Evolutionary conservation across 2,797 vertebrate species (phyloP).

Genomic region (Allobates femoralis): DNA sequence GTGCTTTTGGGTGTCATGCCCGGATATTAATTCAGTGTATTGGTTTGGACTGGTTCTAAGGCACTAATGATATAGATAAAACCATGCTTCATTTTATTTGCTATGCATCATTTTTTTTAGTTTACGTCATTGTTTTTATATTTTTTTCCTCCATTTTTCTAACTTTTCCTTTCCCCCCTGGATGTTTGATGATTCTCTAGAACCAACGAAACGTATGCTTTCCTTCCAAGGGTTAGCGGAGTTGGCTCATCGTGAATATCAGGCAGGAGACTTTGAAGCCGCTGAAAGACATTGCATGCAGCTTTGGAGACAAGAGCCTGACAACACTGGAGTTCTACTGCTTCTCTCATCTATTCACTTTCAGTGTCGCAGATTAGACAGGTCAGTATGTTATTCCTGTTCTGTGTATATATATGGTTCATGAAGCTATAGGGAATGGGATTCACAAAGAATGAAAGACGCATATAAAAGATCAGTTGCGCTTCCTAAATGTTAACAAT

Average conservation of each 20-base stretch:
- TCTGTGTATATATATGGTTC: neutral
- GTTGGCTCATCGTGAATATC: slow-evolving; percentile 99
- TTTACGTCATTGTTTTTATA: slow-evolving; percentile 73
- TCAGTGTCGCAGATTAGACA: slow-evolving; percentile 98
- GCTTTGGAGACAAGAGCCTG: slow-evolving; percentile 98
- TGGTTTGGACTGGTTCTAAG: neutral
- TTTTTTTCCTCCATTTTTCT: slow-evolving; percentile 88
- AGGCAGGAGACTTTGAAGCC: slow-evolving; percentile 98
- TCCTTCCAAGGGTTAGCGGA: slow-evolving; percentile 99
- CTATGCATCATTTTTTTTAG: slow-evolving; percentile 68
- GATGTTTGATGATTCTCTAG: slow-evolving; percentile 95
- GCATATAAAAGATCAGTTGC: no score
- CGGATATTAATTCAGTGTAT: neutral
- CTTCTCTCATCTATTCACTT: slow-evolving; percentile 99
- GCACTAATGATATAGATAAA: slow-evolving; percentile 26
- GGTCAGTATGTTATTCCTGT: slow-evolving; percentile 73
- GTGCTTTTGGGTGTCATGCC: neutral
- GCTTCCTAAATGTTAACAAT: no score
- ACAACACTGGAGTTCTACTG: slow-evolving; percentile 97
- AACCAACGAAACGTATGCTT: slow-evolving; percentile 99
- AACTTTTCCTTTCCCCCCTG: slow-evolving; percentile 93
- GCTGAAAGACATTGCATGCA: slow-evolving; percentile 99
- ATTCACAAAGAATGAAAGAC: no score
- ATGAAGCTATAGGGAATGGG: no score
- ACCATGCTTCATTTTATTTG: slow-evolving; percentile 62